Conservation (phyloP, 2,797 vertebrate genomes). For the Atherinosoma microstoma region DNA sequence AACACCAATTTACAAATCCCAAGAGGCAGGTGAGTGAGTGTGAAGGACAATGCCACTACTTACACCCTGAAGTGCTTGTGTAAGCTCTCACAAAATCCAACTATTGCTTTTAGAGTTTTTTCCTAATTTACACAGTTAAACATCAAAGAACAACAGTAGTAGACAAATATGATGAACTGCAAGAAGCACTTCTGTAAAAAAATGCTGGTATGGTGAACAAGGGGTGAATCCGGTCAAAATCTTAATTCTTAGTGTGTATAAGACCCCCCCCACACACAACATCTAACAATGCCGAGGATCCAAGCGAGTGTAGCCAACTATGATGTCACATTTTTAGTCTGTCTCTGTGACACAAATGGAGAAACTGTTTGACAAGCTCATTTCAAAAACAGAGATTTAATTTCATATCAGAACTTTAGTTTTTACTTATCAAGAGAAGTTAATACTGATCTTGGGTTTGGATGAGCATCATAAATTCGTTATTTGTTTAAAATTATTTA, state of each 20-base stretch:
- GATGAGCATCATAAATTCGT: neutral
- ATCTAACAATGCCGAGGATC: constrained; percentile 24
- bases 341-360: constrained; percentile 1
- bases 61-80: constrained; percentile 34
- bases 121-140: constrained; percentile 22
- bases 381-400: constrained; percentile 1
- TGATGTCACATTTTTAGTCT: constrained; percentile 7
- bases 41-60: constrained; percentile 26
- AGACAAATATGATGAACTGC: constrained; percentile 22
- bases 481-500: neutral
- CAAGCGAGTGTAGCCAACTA: constrained; percentile 9
- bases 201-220: constrained; percentile 19
- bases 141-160: constrained; percentile 35
- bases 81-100: constrained; percentile 36
- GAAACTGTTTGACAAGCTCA: constrained; percentile 5
- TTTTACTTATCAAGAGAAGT: neutral
- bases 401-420: neutral
- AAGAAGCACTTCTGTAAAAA: constrained; percentile 15
- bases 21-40: constrained; percentile 5
- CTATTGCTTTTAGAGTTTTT: constrained; percentile 9
- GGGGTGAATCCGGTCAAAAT: constrained; percentile 29
- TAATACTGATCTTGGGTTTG: neutral
- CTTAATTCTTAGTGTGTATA: constrained; percentile 29
- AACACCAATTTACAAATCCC: constrained; percentile 11
- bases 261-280: constrained; percentile 11